Base-by-base conservation (phyloP, 2,888 invertebrate genomes). In the Stomorhina lunata region DNA sequence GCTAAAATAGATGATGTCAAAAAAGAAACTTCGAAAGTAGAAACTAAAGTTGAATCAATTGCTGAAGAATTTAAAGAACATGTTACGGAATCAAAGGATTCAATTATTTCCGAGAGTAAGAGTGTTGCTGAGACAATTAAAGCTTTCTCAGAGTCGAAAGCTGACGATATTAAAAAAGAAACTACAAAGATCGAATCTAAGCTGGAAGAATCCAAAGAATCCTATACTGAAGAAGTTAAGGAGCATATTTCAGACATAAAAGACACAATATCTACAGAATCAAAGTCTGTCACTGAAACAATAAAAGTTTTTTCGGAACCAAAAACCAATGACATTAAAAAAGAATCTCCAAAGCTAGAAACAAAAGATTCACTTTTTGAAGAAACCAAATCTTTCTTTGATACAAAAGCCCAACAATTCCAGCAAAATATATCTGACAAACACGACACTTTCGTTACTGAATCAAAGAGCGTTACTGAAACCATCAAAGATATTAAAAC, bases 111-210 rank as follows among this genome's bases (percentile, higher is more conserved):
- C 3, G 71, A 72, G 27, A 50, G 76, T 2, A 6, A 27, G 29
- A 43, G 2, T 12, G 22, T 63, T 12, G 43, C 57, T 0, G 75
- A 84, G 43, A 34, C 80, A n/a, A 17, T 69, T 5, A 72, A 77
- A 66, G n/a, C 57, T 0, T 37, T 57, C 4, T 17, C 40, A 12
- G 53, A 79, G 12, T 17, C 45, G 55, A 50, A 80, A 59, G 17
- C 1, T 1, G 25, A 22, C 20, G 15, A 57, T 25, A 12, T 45
- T 4, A 59, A 59, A 45, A 40, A 32, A 32, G 45, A 50, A 53
- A 22, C 32, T 12, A 12, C 17, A 20, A 50, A 37, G 2, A 10
- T 55, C n/a, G 27, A 37, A 10, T 2, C 12, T 12, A 6, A 50
- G 27, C 15, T 7, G 4, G 32, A 34, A 20, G 9, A 10, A 29